Conservation (phyloP, 2,797 vertebrate genomes). For the Sebastes cheni region DNA sequence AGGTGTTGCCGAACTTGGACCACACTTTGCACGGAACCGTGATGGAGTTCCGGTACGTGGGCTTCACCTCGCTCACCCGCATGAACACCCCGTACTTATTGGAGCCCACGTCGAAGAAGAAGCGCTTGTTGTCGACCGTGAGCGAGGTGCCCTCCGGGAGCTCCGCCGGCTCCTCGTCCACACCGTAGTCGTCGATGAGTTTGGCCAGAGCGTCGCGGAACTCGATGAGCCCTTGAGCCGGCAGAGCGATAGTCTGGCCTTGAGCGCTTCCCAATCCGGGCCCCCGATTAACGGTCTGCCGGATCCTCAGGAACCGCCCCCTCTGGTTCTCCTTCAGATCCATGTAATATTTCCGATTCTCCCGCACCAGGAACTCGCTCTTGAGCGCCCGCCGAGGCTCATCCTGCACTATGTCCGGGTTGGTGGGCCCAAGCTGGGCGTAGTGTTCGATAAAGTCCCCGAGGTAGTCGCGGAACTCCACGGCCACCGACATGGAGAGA, state of each 20-base stretch:
- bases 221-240: slow-evolving; percentile 97
- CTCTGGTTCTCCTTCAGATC: slow-evolving; percentile 99
- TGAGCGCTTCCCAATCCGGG: slow-evolving; percentile 95
- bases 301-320: slow-evolving; percentile 96
- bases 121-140: slow-evolving; percentile 98
- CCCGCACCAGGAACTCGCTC: slow-evolving; percentile 96
- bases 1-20: slow-evolving; percentile 98
- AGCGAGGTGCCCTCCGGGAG: slow-evolving; percentile 97
- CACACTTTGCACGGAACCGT: slow-evolving; percentile 98
- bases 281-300: slow-evolving; percentile 98
- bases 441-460: slow-evolving; percentile 99
- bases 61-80: slow-evolving; percentile 98
- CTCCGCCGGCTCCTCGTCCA: slow-evolving; percentile 97
- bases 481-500: slow-evolving; percentile 96
- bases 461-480: slow-evolving; percentile 97
- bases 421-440: slow-evolving; percentile 94
- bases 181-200: slow-evolving; percentile 98
- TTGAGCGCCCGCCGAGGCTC: slow-evolving; percentile 96
- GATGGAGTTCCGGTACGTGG: slow-evolving; percentile 98
- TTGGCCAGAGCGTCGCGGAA: slow-evolving; percentile 98
- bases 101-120: slow-evolving; percentile 98
- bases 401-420: slow-evolving; percentile 95
- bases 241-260: slow-evolving; percentile 98
- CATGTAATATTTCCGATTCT: slow-evolving; percentile 99
- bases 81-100: slow-evolving; percentile 99